Conservation (phyloP, 2,113 vertebrate species). For the Anguilla rostrata region DNA sequence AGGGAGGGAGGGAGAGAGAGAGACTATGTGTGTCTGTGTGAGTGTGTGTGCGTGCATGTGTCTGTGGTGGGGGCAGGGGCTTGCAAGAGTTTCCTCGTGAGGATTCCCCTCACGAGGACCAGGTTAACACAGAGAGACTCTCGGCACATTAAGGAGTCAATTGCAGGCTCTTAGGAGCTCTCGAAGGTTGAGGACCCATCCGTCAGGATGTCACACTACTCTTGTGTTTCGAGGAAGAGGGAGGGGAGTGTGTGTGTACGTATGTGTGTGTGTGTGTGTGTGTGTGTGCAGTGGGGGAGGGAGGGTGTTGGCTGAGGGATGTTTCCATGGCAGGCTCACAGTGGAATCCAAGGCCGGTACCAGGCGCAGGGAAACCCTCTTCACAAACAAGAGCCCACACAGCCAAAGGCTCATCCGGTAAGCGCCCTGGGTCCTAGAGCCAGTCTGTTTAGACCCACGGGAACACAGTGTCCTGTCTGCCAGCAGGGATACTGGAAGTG, state of each 20-base stretch:
- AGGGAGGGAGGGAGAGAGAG: slow-evolving; percentile 23
- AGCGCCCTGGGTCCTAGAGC: slow-evolving; percentile 33
- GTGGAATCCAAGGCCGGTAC: slow-evolving; percentile 55
- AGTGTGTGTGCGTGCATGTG: slow-evolving; percentile 15
- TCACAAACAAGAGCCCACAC: slow-evolving; percentile 62
- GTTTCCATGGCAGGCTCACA: slow-evolving; percentile 55
- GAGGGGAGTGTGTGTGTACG: slow-evolving; percentile 12
- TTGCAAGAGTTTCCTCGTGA: slow-evolving; percentile 45
- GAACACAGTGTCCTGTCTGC: slow-evolving; percentile 8
- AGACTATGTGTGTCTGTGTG: slow-evolving; percentile 17
- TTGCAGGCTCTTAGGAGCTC: slow-evolving; percentile 23
- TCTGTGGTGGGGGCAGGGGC: slow-evolving; percentile 13
- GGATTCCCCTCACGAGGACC: slow-evolving; percentile 51
- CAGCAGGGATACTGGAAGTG: not conserved
- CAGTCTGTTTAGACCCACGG: slow-evolving; percentile 7
- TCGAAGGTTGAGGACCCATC: slow-evolving; percentile 39
- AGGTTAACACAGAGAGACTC: slow-evolving; percentile 52
- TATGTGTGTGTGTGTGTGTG: slow-evolving; percentile 31
- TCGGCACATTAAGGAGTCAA: slow-evolving; percentile 45
- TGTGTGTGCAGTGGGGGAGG: not conserved
- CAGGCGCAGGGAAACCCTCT: slow-evolving; percentile 64
- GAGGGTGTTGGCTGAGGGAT: slow-evolving; percentile 13
- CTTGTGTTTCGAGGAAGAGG: slow-evolving; percentile 33
- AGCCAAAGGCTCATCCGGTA: slow-evolving; percentile 5
- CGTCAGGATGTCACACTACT: slow-evolving; percentile 11